Conservation (phyloP, 2,797 vertebrate genomes). For the Chaetophractus vellerosus region DNA sequence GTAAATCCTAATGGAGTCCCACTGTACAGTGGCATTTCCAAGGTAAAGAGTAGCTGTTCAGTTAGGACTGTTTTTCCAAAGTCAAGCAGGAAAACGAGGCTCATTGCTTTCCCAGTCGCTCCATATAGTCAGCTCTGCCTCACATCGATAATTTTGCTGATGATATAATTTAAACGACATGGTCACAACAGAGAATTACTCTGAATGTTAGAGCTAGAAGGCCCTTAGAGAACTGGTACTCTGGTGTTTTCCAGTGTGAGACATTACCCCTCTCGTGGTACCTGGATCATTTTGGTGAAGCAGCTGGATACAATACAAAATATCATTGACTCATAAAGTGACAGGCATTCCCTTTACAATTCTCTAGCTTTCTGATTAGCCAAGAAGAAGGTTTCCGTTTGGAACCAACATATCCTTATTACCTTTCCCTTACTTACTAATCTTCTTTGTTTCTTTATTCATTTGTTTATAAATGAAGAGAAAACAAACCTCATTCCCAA, state of each 20-base stretch:
- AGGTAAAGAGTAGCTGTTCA: not conserved
- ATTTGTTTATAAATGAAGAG: slow-evolving; percentile 22
- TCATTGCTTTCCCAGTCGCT: not conserved
- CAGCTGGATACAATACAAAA: not conserved
- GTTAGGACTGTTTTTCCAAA: not conserved
- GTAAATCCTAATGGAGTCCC: not conserved
- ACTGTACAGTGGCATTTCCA: not conserved
- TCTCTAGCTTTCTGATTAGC: slow-evolving; percentile 33
- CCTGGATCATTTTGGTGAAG: not conserved
- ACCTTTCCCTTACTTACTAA: not conserved
- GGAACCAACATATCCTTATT: not conserved
- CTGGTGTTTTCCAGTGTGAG: not conserved
- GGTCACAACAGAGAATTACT: not conserved
- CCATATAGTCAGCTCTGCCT: not conserved
- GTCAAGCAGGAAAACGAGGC: slow-evolving; percentile 16
- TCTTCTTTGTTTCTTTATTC: not conserved
- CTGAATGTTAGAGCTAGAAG: not conserved
- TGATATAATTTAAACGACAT: not conserved
- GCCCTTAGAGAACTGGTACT: not conserved
- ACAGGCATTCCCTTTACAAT: not conserved
- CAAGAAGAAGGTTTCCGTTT: not conserved
- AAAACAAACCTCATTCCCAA: not conserved
- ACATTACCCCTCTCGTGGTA: not conserved
- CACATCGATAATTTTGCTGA: not conserved
- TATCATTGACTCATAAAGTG: not conserved